phyloP scores from a whole-genome alignment of 1,140 invertebrate genomes.

The Brachionus manjavacas region DNA sequence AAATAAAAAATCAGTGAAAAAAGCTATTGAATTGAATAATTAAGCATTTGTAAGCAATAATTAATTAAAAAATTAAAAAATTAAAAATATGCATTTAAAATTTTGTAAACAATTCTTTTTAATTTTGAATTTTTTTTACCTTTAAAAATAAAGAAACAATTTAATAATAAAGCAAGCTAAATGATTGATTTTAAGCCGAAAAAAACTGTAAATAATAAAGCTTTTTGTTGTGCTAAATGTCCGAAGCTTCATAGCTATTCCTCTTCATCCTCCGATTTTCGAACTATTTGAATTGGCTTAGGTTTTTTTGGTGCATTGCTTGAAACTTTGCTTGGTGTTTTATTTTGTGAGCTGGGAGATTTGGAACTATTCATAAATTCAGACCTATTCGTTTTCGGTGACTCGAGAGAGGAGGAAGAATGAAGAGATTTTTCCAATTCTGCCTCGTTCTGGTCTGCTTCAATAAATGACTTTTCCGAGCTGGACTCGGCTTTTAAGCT shows the following conservation, averaged over 20 bases:
- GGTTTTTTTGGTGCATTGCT: neutral
- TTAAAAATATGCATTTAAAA: neutral
- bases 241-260: neutral
- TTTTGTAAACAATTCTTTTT: neutral
- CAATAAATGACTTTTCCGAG: neutral
- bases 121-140: neutral
- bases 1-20: neutral
- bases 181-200: neutral
- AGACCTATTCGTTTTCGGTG: neutral
- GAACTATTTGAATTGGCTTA: slow-evolving; percentile 14
- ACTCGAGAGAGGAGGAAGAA: neutral
- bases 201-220: neutral
- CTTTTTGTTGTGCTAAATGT: neutral
- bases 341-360: neutral
- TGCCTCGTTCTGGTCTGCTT: neutral
- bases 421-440: neutral
- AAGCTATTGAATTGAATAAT: neutral
- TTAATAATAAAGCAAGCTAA: neutral
- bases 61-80: neutral
- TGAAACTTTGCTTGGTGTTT: neutral
- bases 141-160: neutral
- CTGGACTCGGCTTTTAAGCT: neutral
- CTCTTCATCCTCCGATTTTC: slow-evolving; percentile 10
- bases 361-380: slow-evolving; percentile 12
- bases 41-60: neutral